phyloP scores from a whole-genome alignment of 2,888 invertebrate species.

The Perithous albicinctus region DNA sequence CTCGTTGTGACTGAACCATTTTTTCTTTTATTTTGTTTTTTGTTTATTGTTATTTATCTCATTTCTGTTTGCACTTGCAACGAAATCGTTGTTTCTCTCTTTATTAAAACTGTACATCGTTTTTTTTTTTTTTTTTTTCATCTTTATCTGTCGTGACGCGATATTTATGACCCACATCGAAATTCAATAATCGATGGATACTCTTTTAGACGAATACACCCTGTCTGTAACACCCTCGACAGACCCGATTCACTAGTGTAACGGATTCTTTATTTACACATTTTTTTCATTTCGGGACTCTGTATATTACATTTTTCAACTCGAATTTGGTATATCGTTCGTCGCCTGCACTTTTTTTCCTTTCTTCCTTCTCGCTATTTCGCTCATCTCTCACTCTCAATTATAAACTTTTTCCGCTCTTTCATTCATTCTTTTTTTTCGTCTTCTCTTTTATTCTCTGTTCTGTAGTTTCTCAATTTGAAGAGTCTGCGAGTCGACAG shows the following conservation, averaged over 20 bases:
- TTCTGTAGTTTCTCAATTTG: neutral
- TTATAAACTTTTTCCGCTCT: neutral
- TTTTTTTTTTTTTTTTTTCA: conserved; percentile 28
- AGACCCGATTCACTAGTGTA: neutral
- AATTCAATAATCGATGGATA: conserved; percentile 62
- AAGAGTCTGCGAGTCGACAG: neutral
- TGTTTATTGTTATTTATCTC: conserved; percentile 32
- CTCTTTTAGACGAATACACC: conserved; percentile 37
- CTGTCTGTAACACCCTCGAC: neutral
- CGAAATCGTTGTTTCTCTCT: conserved; percentile 30
- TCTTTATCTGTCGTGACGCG: conserved; percentile 29
- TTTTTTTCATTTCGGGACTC: neutral
- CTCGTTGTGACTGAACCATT: conserved; percentile 55
- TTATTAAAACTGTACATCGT: conserved; percentile 30
- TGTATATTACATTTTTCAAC: conserved; percentile 8
- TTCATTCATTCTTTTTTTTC: neutral
- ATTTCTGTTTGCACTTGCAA: conserved; percentile 61
- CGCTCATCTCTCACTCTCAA: neutral
- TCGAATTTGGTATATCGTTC: neutral
- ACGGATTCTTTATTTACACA: conserved; percentile 17
- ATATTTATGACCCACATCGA: conserved; percentile 18
- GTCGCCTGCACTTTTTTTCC: neutral
- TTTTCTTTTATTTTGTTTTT: conserved; percentile 33
- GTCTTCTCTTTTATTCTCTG: neutral
- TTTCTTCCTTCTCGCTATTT: neutral